These are phyloP conservation scores for Leptodirus hochenwartii DNA, from an alignment of 2,888 invertebrate species.

Conservation along the genomic window DNA sequence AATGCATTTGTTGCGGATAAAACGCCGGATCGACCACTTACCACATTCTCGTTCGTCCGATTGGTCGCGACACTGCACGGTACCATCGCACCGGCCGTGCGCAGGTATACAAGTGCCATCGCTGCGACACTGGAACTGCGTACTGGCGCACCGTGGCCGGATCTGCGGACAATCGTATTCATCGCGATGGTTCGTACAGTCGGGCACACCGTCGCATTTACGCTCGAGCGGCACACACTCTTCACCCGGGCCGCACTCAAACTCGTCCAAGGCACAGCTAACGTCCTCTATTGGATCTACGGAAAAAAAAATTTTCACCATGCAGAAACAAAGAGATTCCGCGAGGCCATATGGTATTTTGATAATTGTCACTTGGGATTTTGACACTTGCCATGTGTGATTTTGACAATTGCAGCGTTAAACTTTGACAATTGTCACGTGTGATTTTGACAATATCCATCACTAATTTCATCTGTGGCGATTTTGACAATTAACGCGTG, in stretches of 20 bases:
- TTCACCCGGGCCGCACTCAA: constrained; percentile 37
- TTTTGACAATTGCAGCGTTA: too few species aligned
- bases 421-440: too few species aligned
- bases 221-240: constrained; percentile 34
- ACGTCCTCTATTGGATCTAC: too few species aligned
- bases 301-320: constrained; percentile 4
- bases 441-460: too few species aligned
- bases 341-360: too few species aligned
- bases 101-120: constrained; percentile 39
- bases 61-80: constrained; percentile 35
- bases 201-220: constrained; percentile 37
- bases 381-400: too few species aligned
- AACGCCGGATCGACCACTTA: too few species aligned
- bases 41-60: constrained; percentile 48
- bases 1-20: too few species aligned
- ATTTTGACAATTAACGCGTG: too few species aligned
- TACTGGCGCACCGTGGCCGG: constrained; percentile 26
- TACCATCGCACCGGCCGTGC: constrained; percentile 32
- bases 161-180: constrained; percentile 30
- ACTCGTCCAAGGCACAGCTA: constrained; percentile 33
- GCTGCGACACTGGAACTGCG: constrained; percentile 37
- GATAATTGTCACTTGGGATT: too few species aligned
- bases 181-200: constrained; percentile 41
- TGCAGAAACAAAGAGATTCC: not conserved
- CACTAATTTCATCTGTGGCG: too few species aligned